Conservation (phyloP, 2,888 invertebrate genomes). For the Smittia aterrima region DNA sequence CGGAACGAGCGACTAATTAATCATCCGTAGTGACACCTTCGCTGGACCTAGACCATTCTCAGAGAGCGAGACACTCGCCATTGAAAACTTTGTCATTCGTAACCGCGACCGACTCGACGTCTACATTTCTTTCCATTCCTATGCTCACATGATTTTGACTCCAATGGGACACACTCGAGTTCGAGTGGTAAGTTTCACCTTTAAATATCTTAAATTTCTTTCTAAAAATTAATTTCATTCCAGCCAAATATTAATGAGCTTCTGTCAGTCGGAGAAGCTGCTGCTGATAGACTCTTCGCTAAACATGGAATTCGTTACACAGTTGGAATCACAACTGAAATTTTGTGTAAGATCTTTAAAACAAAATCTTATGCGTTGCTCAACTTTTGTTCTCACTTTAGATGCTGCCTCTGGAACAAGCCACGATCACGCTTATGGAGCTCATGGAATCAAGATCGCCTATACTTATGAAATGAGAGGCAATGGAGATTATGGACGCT, state of each 20-base stretch:
- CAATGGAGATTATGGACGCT: not conserved
- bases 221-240: not conserved
- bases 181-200: not conserved
- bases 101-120: conserved; percentile 54
- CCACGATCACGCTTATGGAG: not conserved
- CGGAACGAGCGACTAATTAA: not conserved
- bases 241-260: not conserved
- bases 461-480: not conserved
- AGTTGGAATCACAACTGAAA: not conserved
- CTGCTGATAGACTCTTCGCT: not conserved
- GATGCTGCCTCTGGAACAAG: not conserved
- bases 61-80: conserved; percentile 57
- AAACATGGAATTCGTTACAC: not conserved
- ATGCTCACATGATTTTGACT: conserved; percentile 62
- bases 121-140: conserved; percentile 64
- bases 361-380: not conserved
- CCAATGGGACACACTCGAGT: conserved; percentile 58
- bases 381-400: not conserved
- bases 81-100: conserved; percentile 54
- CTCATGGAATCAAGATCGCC: not conserved
- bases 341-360: not conserved
- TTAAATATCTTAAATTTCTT: not conserved
- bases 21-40: conserved; percentile 51
- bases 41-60: conserved; percentile 59
- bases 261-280: not conserved